Conservation (phyloP, 2,797 vertebrate genomes). For the Tiaroga cobitis region DNA sequence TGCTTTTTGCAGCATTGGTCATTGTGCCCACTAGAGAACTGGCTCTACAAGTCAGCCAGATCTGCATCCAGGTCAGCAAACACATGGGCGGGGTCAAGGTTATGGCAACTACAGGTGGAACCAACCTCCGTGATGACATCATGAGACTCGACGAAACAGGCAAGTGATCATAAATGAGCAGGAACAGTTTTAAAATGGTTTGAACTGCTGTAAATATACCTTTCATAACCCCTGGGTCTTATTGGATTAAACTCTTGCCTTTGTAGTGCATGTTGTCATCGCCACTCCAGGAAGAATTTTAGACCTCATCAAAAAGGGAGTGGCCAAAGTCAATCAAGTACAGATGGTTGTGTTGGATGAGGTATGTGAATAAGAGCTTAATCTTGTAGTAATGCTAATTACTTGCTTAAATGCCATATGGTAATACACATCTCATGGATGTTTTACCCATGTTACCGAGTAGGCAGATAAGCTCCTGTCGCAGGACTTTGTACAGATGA, state of each 20-base stretch:
- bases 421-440: background rate
- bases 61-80: constrained; percentile 99
- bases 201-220: background rate
- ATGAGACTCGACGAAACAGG: constrained; percentile 99
- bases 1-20: constrained; percentile 86
- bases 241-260: background rate
- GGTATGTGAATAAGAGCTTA: constrained; percentile 70
- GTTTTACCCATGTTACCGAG: constrained; percentile 3
- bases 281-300: constrained; percentile 98
- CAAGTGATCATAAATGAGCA: constrained; percentile 58
- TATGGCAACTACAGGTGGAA: constrained; percentile 99
- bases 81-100: constrained; percentile 99
- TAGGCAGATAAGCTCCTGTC: constrained; percentile 98
- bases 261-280: constrained; percentile 95
- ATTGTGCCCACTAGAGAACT: constrained; percentile 99
- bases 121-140: constrained; percentile 98
- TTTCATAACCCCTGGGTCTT: background rate
- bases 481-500: constrained; percentile 99
- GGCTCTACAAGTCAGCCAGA: constrained; percentile 99
- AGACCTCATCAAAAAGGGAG: constrained; percentile 99
- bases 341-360: constrained; percentile 99
- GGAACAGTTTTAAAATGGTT: background rate
- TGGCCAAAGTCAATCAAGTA: constrained; percentile 96
- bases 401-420: background rate
- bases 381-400: background rate